Percentiles rank a stretch among this genome's conserved stretches.
These are phyloP conservation scores for Malurus cyaneus DNA, from an alignment of 2,113 vertebrate species.

Conservation along the genomic window DNA sequence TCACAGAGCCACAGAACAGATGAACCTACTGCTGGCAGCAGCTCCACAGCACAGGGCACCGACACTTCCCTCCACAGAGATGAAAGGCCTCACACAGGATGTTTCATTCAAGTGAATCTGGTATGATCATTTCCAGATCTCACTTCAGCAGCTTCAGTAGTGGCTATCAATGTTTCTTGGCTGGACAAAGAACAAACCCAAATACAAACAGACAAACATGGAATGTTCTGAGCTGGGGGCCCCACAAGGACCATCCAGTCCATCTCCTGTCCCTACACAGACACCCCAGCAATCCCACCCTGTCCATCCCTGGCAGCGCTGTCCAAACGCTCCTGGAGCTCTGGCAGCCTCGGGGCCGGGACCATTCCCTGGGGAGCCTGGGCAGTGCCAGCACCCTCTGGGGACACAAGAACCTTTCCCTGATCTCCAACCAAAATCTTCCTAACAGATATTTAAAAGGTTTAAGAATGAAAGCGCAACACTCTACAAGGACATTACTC, in stretches of 20 bases:
- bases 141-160: background rate
- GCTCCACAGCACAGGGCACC: accelerated
- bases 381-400: background rate
- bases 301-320: background rate
- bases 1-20: background rate
- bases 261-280: background rate
- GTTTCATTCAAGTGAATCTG: background rate
- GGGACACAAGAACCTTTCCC: background rate
- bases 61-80: background rate
- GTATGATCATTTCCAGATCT: background rate
- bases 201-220: background rate
- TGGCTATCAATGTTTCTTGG: background rate
- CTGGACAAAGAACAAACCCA: background rate
- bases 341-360: background rate
- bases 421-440: background rate
- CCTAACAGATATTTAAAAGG: background rate
- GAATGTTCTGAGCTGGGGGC: background rate
- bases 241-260: background rate
- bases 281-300: background rate
- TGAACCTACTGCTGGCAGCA: background rate
- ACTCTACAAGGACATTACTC: background rate
- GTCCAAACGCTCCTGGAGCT: background rate
- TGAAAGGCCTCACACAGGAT: background rate
- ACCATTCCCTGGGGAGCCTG: background rate
- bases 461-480: background rate